A percentile compares a stretch with the other conserved stretches of the same genome.
These are phyloP conservation scores for Chrysaora quinquecirrha DNA, from an alignment of 30 jellyfish, hydroid and myxozoan genomes.

Conservation along the genomic window DNA sequence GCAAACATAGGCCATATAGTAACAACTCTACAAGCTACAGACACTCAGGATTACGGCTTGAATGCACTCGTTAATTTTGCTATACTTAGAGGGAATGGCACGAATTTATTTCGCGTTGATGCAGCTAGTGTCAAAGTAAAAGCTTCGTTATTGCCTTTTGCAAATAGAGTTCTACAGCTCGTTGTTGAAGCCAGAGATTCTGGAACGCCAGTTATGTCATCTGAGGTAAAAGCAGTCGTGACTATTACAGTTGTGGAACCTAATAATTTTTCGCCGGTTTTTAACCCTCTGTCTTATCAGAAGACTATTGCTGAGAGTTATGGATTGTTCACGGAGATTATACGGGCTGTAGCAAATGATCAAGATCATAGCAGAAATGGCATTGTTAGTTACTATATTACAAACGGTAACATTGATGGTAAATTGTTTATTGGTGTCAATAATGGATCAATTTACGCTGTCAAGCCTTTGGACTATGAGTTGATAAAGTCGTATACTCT, in stretches of 20 bases:
- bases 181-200: slow-evolving; percentile 54
- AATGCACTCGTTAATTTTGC: slow-evolving; percentile 55
- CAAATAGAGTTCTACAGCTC: slow-evolving; percentile 6
- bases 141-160: slow-evolving; percentile 5
- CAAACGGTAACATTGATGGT: slow-evolving; percentile 32
- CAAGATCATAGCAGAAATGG: slow-evolving; percentile 72
- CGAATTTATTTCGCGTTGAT: slow-evolving; percentile 22
- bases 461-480: slow-evolving; percentile 61
- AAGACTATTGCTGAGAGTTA: slow-evolving; percentile 48
- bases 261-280: slow-evolving; percentile 57
- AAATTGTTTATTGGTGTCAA: slow-evolving; percentile 26
- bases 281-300: not conserved
- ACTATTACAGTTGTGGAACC: slow-evolving; percentile 26
- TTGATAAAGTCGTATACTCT: slow-evolving; percentile 24
- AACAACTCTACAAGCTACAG: slow-evolving; percentile 45
- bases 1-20: slow-evolving; percentile 33
- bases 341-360: slow-evolving; percentile 53
- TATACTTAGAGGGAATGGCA: slow-evolving; percentile 69
- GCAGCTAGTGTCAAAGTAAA: slow-evolving; percentile 29
- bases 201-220: slow-evolving; percentile 45
- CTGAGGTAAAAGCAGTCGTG: slow-evolving; percentile 28
- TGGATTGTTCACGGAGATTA: slow-evolving; percentile 31
- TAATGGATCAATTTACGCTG: slow-evolving; percentile 47
- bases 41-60: slow-evolving; percentile 44
- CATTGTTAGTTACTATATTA: slow-evolving; percentile 14